phyloP scores from a whole-genome alignment of 2,888 invertebrate species.

The Odontocerum albicorne region DNA sequence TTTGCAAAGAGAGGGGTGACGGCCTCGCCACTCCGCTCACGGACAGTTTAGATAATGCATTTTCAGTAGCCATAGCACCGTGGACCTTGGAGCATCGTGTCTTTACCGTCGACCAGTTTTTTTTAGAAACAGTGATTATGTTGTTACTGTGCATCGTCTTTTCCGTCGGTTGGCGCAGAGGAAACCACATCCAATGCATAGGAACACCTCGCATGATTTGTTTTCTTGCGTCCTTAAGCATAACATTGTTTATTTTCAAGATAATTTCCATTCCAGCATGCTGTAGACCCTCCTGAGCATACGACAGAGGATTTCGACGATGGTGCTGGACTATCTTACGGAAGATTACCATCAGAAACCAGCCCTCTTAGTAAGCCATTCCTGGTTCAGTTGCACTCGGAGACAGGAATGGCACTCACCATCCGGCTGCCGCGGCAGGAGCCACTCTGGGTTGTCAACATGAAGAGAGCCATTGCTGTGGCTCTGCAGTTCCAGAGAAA shows the following conservation, averaged over 20 bases:
- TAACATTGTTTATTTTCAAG: background rate
- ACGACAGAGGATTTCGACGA: background rate
- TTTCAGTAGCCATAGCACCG: no score
- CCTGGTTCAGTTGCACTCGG: slow-evolving; percentile 4
- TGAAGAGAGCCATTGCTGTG: slow-evolving; percentile 67
- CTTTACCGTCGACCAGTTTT: no score
- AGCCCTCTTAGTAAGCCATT: slow-evolving; percentile 6
- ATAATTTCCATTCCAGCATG: slow-evolving; percentile 7
- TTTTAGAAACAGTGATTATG: no score
- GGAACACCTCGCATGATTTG: no score
- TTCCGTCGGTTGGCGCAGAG: no score
- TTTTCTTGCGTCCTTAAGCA: no score
- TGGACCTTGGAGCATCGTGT: no score
- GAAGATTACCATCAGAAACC: background rate
- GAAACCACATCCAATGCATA: no score
- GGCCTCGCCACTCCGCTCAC: no score
- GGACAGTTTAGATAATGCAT: no score
- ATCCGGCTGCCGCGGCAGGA: slow-evolving; percentile 51
- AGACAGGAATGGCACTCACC: slow-evolving; percentile 44
- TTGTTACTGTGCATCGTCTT: no score
- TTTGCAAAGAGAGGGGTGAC: no score
- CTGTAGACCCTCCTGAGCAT: background rate
- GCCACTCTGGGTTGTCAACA: slow-evolving; percentile 66
- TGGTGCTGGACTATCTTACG: background rate
- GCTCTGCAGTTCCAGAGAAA: slow-evolving; percentile 62